Conservation (phyloP, 2,888 invertebrate genomes). For the Dasypogon diadema region DNA sequence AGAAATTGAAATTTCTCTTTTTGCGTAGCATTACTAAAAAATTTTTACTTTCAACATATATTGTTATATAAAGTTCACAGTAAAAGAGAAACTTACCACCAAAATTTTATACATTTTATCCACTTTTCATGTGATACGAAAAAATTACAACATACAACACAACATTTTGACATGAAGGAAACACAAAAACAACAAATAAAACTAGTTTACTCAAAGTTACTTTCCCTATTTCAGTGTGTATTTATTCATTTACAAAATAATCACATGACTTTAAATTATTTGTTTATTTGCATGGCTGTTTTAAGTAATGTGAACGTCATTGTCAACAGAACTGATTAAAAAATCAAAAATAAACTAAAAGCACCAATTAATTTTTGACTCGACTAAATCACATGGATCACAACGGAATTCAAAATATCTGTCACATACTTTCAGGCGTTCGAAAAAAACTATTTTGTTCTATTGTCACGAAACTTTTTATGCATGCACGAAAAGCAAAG, state of each 20-base stretch:
- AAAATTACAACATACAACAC: constrained; percentile 11
- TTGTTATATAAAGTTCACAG: background rate
- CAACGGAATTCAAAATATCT: no score
- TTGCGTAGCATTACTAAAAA: no score
- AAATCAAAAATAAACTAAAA: constrained; percentile 2
- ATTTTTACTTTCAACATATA: no score
- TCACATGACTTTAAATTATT: constrained; percentile 18
- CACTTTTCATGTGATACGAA: background rate
- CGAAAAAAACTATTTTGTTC: background rate
- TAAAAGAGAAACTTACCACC: constrained; percentile 17
- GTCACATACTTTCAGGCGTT: constrained; percentile 16
- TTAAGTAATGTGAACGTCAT: background rate
- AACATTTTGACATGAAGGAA: constrained; percentile 3
- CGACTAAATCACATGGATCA: background rate
- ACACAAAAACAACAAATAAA: background rate
- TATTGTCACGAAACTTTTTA: background rate
- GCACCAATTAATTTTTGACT: constrained; percentile 27
- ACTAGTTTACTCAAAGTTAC: background rate
- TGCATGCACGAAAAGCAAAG: no score
- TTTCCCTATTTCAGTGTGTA: background rate
- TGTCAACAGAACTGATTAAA: constrained; percentile 2
- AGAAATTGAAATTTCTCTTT: no score
- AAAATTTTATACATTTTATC: constrained; percentile 6
- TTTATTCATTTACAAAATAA: constrained; percentile 6
- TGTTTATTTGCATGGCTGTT: background rate